A percentile compares a stretch with the other conserved stretches of the same genome.
Evolutionary conservation across 2,113 vertebrate species (phyloP).

Genomic region (Rhynchomys soricoides): DNA sequence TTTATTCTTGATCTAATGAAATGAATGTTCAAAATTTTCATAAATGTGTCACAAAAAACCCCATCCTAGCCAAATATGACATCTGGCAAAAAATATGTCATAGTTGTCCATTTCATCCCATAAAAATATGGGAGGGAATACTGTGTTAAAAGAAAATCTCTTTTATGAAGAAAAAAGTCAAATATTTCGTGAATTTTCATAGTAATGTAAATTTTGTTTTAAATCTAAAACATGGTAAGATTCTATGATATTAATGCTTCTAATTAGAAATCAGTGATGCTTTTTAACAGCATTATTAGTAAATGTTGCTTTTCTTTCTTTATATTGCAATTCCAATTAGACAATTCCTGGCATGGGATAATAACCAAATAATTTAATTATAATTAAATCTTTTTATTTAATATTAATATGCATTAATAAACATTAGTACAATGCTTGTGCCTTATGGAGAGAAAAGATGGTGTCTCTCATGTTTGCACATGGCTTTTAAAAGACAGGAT

Average conservation of each 20-base stretch:
- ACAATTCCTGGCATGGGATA: not conserved
- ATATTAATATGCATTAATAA: slow-evolving; percentile 4
- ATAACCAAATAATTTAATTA: slow-evolving; percentile 32
- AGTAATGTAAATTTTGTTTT: not conserved
- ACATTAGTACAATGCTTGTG: not conserved
- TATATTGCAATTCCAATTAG: not conserved
- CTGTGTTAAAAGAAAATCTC: not conserved
- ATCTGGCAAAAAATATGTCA: not conserved
- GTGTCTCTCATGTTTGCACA: not conserved
- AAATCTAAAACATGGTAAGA: not conserved
- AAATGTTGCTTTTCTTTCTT: not conserved
- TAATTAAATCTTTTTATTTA: not conserved
- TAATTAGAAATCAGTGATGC: not conserved
- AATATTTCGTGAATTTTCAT: not conserved
- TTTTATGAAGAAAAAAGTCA: not conserved
- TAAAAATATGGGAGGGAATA: not conserved
- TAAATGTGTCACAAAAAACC: not conserved
- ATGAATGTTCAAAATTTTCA: not conserved
- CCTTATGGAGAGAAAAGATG: not conserved
- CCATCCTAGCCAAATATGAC: not conserved
- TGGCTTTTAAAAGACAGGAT: not conserved
- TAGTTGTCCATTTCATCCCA: accelerated
- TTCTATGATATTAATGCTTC: not conserved
- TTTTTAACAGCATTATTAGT: not conserved
- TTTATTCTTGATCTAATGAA: not conserved